Conservation (phyloP, 2,113 vertebrate genomes). For the Loxodonta africana region DNA sequence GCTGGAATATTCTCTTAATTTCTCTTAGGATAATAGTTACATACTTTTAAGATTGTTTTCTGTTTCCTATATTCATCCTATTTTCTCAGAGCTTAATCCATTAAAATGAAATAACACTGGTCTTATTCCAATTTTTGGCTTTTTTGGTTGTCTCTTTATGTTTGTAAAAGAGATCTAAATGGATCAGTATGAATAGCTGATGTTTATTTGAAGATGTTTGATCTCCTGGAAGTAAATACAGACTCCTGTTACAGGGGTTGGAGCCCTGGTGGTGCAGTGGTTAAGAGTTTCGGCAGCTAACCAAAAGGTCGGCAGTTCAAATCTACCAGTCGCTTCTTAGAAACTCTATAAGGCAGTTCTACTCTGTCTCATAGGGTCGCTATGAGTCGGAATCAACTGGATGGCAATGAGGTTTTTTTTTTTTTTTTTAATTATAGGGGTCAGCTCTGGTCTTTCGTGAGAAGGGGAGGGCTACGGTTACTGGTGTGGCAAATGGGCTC, state of each 20-base stretch:
- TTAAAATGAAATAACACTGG: neutral
- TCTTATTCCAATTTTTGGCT: neutral
- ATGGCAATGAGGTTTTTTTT: no score
- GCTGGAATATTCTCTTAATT: neutral
- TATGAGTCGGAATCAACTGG: no score
- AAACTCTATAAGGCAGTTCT: no score
- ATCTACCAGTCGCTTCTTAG: no score
- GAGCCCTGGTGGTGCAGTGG: no score
- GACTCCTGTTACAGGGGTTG: neutral
- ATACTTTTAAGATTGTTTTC: conserved; percentile 17
- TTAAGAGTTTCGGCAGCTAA: no score
- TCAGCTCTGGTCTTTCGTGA: neutral
- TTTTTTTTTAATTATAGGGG: neutral
- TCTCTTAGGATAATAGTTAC: neutral
- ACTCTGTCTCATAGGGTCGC: no score
- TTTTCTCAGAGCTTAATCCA: conserved; percentile 4
- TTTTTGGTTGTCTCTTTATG: neutral
- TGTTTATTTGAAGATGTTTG: neutral
- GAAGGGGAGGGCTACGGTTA: neutral
- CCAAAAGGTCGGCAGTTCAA: no score
- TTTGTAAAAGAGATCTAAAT: neutral
- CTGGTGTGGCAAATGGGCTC: neutral
- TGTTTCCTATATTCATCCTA: neutral
- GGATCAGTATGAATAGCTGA: neutral
- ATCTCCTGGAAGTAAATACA: neutral